These are phyloP conservation scores for Lophius americanus DNA, from an alignment of 2,797 vertebrate genomes.

Conservation along the genomic window DNA sequence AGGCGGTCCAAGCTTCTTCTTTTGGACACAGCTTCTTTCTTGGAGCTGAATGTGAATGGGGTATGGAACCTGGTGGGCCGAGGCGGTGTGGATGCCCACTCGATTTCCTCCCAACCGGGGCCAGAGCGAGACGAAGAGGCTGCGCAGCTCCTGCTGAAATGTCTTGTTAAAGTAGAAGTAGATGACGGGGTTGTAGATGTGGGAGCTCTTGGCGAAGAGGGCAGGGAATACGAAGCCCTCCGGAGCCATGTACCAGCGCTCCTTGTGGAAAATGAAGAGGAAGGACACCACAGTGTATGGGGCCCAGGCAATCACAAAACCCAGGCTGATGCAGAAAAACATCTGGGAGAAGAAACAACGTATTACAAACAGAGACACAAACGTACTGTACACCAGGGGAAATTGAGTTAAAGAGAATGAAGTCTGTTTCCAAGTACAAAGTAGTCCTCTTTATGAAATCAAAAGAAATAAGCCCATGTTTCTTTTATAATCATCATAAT, in stretches of 20 bases:
- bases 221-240: constrained; percentile 72
- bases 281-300: constrained; percentile 75
- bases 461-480: not conserved
- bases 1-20: constrained; percentile 6
- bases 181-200: constrained; percentile 81
- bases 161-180: constrained; percentile 82
- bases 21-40: constrained; percentile 32
- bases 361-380: not conserved
- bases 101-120: constrained; percentile 44
- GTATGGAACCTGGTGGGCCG: constrained; percentile 3
- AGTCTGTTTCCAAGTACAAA: no score
- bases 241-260: constrained; percentile 58
- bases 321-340: constrained; percentile 79
- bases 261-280: constrained; percentile 76
- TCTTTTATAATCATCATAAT: not conserved
- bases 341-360: constrained; percentile 63
- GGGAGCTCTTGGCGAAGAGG: constrained; percentile 80
- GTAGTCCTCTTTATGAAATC: not conserved
- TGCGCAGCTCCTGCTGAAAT: constrained; percentile 69
- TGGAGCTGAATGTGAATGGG: constrained; percentile 78
- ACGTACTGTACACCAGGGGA: no score
- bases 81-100: constrained; percentile 35
- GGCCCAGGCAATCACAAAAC: constrained; percentile 76
- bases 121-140: constrained; percentile 44
- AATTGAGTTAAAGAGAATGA: no score